A percentile compares a stretch with the other conserved stretches of the same genome.
Evolutionary conservation across 37 sponge, comb jelly and placozoan species (phyloP).

Genomic region (Halisarca cf. caerulea): DNA sequence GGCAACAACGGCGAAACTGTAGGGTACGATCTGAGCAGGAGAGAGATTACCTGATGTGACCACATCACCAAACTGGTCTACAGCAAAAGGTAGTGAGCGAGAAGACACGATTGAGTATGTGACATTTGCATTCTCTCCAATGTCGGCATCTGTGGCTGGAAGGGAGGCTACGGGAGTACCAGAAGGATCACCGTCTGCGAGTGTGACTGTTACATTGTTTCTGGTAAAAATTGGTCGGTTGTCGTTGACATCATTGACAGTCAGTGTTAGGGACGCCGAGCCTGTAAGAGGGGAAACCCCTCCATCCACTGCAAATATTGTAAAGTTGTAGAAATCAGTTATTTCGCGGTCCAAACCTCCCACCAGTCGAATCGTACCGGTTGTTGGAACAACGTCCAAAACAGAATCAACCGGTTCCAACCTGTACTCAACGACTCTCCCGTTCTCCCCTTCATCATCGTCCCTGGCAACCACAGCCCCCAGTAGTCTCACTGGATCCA

Average conservation of each 20-base stretch:
- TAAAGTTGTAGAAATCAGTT: conserved; percentile 32
- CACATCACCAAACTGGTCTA: conserved; percentile 44
- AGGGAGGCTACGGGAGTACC: conserved; percentile 34
- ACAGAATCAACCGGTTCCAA: conserved; percentile 14
- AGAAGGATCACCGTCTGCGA: conserved; percentile 12
- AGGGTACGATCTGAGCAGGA: conserved; percentile 6
- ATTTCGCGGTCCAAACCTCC: conserved; percentile 53
- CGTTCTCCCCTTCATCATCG: conserved; percentile 6
- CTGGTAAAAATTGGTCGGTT: conserved; percentile 62
- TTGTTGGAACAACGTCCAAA: conserved; percentile 41
- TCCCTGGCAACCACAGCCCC: conserved; percentile 12
- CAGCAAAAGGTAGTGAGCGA: conserved; percentile 24
- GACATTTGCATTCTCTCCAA: conserved; percentile 30
- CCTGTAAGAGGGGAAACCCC: conserved; percentile 47
- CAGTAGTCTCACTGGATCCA: not conserved
- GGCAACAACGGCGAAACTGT: conserved; percentile 41
- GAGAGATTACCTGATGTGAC: conserved; percentile 14
- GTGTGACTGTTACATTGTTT: not conserved
- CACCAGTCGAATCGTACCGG: conserved; percentile 31
- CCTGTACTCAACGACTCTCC: conserved; percentile 3
- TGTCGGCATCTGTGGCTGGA: conserved; percentile 50
- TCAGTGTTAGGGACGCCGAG: conserved; percentile 34
- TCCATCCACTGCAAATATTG: conserved; percentile 55
- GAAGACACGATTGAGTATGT: conserved; percentile 31
- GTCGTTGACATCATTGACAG: conserved; percentile 75